Evolutionary conservation across 1,140 invertebrate species (phyloP).

Genomic region (Aphidius ervi): DNA sequence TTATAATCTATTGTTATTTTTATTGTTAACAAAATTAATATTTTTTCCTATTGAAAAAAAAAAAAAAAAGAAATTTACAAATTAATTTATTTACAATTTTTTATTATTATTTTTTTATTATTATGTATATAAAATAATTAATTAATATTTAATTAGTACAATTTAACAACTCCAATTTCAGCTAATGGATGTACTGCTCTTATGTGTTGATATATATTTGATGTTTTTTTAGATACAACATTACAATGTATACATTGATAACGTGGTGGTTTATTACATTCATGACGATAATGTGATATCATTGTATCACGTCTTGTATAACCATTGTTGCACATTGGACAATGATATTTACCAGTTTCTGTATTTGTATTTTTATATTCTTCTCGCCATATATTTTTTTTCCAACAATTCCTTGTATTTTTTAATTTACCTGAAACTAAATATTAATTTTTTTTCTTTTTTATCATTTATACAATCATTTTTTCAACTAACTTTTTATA

Average conservation of each 20-base stretch:
- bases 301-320: conserved; percentile 48
- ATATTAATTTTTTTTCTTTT: not conserved
- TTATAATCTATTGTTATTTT: not conserved
- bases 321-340: conserved; percentile 48
- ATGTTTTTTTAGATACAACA: conserved; percentile 46
- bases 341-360: conserved; percentile 48
- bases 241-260: conserved; percentile 58
- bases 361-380: conserved; percentile 37
- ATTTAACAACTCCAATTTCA: conserved; percentile 38
- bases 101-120: not conserved
- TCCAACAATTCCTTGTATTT: conserved; percentile 10
- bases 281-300: conserved; percentile 51
- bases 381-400: conserved; percentile 29
- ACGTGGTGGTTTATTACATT: conserved; percentile 59
- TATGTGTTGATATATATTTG: conserved; percentile 49
- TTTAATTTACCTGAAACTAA: conserved; percentile 3
- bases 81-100: not conserved
- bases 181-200: conserved; percentile 42
- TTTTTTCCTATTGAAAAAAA: not conserved
- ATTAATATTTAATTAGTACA: conserved; percentile 36
- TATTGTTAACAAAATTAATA: not conserved
- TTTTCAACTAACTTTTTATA: no score
- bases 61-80: no score
- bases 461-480: not conserved
- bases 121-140: not conserved